phyloP scores from a whole-genome alignment of 2,113 vertebrate genomes.

The Oncorhynchus clarkii region DNA sequence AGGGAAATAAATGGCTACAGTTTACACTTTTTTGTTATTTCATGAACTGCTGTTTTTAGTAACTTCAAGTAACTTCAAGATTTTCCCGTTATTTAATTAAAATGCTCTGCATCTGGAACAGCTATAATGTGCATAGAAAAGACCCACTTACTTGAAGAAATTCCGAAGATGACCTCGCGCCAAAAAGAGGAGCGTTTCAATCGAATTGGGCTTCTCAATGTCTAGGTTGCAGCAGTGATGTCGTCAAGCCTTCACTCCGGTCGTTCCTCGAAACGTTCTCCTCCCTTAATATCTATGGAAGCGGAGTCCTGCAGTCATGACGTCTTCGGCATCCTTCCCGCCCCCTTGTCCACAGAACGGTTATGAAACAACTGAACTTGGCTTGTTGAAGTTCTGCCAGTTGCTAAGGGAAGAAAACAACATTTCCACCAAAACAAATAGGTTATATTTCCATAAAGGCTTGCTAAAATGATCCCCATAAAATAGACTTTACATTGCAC shows the following conservation, averaged over 20 bases:
- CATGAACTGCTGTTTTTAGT: no score
- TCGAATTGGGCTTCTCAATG: neutral
- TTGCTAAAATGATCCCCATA: no score
- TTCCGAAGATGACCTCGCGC: neutral
- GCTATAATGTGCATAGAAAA: neutral
- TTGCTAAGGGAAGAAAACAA: no score
- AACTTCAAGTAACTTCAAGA: neutral
- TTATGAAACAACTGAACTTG: no score
- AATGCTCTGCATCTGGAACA: neutral
- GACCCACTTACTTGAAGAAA: slow-evolving; percentile 39
- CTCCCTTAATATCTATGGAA: neutral
- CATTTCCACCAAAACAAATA: no score
- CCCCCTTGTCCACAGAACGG: neutral
- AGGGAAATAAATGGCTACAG: no score
- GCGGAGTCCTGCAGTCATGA: neutral
- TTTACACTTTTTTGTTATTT: no score
- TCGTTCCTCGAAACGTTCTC: neutral
- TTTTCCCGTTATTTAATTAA: no score
- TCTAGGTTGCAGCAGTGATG: neutral
- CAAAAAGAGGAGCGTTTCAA: neutral
- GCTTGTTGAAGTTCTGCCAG: no score
- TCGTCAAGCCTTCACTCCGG: neutral
- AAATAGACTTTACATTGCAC: no score
- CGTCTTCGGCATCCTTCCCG: neutral
- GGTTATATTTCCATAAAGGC: no score